Conservation (phyloP, 64 coral and sea anemone genomes). For the Pocillopora verrucosa region DNA sequence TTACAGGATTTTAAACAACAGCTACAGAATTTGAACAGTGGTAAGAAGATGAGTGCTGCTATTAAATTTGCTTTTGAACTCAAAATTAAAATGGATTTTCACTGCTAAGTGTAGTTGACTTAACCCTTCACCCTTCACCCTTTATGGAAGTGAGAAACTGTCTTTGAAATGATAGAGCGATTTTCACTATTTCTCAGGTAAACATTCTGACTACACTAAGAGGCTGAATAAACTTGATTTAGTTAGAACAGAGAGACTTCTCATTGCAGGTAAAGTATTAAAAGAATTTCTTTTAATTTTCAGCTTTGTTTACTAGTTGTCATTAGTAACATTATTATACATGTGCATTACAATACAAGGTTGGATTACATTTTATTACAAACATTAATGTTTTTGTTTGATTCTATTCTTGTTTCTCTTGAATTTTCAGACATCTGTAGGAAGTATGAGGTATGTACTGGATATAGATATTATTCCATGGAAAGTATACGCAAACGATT, state of each 20-base stretch:
- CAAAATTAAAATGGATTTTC: no score
- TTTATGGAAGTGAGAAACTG: no score
- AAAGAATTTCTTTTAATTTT: neutral
- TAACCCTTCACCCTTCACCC: no score
- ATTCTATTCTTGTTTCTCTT: neutral
- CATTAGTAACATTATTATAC: no score
- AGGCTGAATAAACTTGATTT: slow-evolving; percentile 88
- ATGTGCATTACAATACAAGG: neutral
- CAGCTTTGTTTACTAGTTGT: no score
- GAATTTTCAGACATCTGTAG: slow-evolving; percentile 76
- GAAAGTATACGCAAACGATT: neutral
- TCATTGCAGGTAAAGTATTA: slow-evolving; percentile 74
- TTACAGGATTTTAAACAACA: slow-evolving; percentile 90
- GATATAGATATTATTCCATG: neutral
- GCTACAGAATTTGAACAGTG: slow-evolving; percentile 78
- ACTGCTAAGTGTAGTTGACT: no score
- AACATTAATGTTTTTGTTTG: neutral
- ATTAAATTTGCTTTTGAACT: no score
- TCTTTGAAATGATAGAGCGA: no score
- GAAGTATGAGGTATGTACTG: slow-evolving; percentile 81
- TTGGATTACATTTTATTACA: neutral
- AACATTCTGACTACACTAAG: slow-evolving; percentile 85
- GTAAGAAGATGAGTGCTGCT: slow-evolving; percentile 14
- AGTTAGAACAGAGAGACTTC: slow-evolving; percentile 73
- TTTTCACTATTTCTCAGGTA: slow-evolving; percentile 53